Base-by-base conservation (phyloP, 2,888 invertebrate species). In the Masnerella sp. region DNA sequence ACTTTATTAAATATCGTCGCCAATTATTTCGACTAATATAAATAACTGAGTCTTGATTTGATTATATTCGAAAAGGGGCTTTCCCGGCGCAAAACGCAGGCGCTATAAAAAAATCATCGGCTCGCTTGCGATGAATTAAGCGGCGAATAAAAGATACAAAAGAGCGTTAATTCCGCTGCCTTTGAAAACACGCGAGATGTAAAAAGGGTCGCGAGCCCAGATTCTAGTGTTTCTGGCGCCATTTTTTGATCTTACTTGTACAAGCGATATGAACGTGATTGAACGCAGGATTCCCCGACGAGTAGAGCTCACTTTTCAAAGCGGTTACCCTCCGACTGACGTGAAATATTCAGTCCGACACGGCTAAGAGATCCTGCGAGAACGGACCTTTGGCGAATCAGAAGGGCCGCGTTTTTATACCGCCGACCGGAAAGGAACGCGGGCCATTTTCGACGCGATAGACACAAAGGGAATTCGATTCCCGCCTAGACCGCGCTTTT, bases 231-330 rank as follows among this genome's bases (percentile, higher is more conserved):
- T 25, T 52, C 52, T 52, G 36, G 28, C 47, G 20, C 54, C 14
- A 36, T 38, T 65, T 65, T 61, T 74, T 54, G 32, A 61, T 49
- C 38, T 70, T 65, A 65, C 52, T 64, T 32, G n/a, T 51, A 42
- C 54, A 56, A 74, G 52, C 18, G 15, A 36, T 59, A 65, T 51
- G 61, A 74, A 56, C 69, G 70, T 74, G 74, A 74, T 74, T 74
- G 74, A 74, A 65, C 70, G 56, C 65, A 74, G 65, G 74, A 74
- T 65, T 74, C 65, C 70, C 70, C 70, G 47, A 70, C 59, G 70
- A 74, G 61, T 45, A 65, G 54, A 70, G 70, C 65, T 70, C 70
- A 70, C 74, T 74, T 74, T 74, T 74, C 65, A 74, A 74, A 74
- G 70, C 70, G 74, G 74, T 74, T 74, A 69, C 74, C 70, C 70